These are phyloP conservation scores for Cyanistes caeruleus DNA, from an alignment of 2,113 vertebrate species.

Conservation along the genomic window DNA sequence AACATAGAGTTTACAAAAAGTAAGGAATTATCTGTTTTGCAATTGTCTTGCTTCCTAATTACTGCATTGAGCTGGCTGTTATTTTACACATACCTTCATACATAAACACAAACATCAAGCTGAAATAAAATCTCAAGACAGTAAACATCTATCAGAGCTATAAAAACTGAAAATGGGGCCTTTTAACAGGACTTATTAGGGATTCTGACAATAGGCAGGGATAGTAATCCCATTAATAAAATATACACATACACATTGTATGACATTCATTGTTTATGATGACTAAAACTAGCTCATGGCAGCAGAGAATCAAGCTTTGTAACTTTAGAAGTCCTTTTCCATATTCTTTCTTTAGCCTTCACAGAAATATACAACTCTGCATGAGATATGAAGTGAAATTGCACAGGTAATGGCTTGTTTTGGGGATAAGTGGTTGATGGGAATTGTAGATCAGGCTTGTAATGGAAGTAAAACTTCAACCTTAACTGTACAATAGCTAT, in stretches of 20 bases:
- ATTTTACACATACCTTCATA: not conserved
- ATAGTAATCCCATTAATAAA: not conserved
- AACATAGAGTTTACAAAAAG: not conserved
- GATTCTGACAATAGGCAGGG: not conserved
- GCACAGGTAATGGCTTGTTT: not conserved
- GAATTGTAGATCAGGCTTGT: not conserved
- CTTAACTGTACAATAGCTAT: conserved; percentile 15
- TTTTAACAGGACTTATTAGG: not conserved
- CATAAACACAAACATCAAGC: not conserved
- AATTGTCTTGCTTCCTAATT: not conserved
- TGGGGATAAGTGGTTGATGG: not conserved
- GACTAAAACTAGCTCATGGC: not conserved
- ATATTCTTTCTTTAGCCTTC: not conserved
- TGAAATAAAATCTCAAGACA: conserved; percentile 8
- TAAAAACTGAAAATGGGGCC: not conserved
- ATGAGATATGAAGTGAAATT: conserved; percentile 13
- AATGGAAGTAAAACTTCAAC: conserved; percentile 1
- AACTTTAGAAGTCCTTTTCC: not conserved
- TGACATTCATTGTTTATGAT: not conserved
- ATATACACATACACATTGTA: not conserved
- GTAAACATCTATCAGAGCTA: not conserved
- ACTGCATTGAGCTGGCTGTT: not conserved
- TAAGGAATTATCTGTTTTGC: not conserved
- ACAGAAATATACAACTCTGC: not conserved
- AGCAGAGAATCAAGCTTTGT: not conserved